Base-by-base conservation (phyloP, 1,140 invertebrate genomes). In the Anadara kagoshimensis region DNA sequence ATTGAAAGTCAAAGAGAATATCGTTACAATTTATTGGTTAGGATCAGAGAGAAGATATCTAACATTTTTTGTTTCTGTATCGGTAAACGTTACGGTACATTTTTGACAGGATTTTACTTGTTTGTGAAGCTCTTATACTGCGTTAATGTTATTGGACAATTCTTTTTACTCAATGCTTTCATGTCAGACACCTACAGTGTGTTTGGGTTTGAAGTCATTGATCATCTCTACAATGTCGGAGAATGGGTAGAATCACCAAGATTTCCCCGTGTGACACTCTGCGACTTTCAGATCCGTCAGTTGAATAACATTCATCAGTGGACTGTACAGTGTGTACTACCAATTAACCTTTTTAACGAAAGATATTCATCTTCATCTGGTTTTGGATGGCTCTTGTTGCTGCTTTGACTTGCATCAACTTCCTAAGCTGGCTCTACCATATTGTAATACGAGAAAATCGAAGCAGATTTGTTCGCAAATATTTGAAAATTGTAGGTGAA, bases 281-380 rank as follows among this genome's bases (percentile, higher is more conserved):
- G 91, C 78, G 90, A 91, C 76, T 91, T 91, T 82, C 79, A 90
- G 59, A 89, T 90, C 22, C 87, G 91, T 24, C 90, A 90, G 20
- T 82, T 91, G 14, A 65, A 78, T 47, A 86, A 86, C 66, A 62
- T 83, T 24, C 85, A 89, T 44, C 78, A 76, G 8, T 83, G 79
- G 51, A 84, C 85, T 8, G 86, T 90, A 12, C 90, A 91, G 66
- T 91, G 90, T 80, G 89, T 91, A 0, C 81, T 91, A 10, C 90
- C 91, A 64, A 89, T 91, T 64, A 91, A 91, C 68, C 83, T 91
- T 20, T 91, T 91, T 81, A 90, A 91, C 67, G 90, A 91, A 78
- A 91, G 80, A 90, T 91, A 22, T 91, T 90, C 78, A 85, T 91
- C 11, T 89, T 91, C 73, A 68, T 90, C 20, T 91, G 90, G 90